Base-by-base conservation (phyloP, 2,888 invertebrate species). In the Pocota personata region DNA sequence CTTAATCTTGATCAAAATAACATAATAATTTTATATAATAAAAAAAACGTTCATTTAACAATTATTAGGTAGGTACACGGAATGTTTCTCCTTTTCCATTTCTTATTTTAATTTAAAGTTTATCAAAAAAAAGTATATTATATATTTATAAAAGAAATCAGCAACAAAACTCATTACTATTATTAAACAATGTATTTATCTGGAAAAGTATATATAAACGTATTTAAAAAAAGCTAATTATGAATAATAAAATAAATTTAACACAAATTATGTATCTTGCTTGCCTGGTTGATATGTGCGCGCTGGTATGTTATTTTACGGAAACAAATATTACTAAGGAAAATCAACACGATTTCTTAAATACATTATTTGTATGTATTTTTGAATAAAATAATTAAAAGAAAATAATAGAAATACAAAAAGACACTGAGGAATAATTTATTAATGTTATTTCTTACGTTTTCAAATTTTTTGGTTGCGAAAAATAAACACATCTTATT, bases 211-310 rank as follows among this genome's bases (percentile, higher is more conserved):
- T 72, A 72, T 82, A 58, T 55, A 72, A 60, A 64, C 50, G 27
- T 60, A 78, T 46, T 52, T 16, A 62, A 69, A 14, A 52, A 32
- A 58, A 69, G 19, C 30, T 50, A 52, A 58, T 40, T 73, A 73
- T 64, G n/a, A 55, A 43, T 67, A 58, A 62, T 10, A 32, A 52
- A 52, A 60, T 24, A 55, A 50, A 55, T 64, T 24, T 48, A 84
- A 79, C 55, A 84, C 62, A 79, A 79, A 62, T 69, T 76, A 82
- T 86, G 71, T 86, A 86, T 72, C 82, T 66, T 86, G 86, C 86
- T 86, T 86, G 82, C 82, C 86, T 82, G 76, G 72, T 86, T 86
- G 82, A 82, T 86, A 86, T 72, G 86, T 82, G 82, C 82, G 82
- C 82, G 86, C 86, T 86, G 82, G 72, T 77, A 77, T 82, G 72